These are phyloP conservation scores for Ylistrum balloti DNA, from an alignment of 1,140 invertebrate species.

Conservation along the genomic window DNA sequence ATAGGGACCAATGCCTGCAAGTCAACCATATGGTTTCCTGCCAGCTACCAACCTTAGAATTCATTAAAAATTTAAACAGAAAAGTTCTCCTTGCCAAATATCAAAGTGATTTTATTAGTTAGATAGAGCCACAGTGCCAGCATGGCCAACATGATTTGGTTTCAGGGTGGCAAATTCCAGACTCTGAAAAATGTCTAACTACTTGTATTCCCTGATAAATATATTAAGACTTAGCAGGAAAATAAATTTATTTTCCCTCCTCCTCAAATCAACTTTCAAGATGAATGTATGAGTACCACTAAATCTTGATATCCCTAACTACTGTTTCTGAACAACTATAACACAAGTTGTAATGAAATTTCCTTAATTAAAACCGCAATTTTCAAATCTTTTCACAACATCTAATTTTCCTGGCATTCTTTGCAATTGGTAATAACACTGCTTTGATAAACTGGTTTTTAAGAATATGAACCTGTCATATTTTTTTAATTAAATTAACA, in stretches of 20 bases:
- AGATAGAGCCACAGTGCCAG: neutral
- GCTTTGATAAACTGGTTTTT: neutral
- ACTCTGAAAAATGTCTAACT: neutral
- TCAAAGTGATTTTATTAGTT: conserved; percentile 17
- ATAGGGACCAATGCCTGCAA: neutral
- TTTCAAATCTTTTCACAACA: neutral
- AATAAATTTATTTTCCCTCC: neutral
- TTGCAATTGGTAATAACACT: neutral
- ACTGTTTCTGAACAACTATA: too few relatives aligned
- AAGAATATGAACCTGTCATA: neutral
- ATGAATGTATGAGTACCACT: neutral
- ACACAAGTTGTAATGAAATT: neutral
- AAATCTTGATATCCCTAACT: too few relatives aligned
- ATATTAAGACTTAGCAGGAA: neutral
- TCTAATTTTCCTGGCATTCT: neutral
- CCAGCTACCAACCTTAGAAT: conserved; percentile 4
- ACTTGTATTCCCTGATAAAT: neutral
- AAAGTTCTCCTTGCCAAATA: conserved; percentile 38
- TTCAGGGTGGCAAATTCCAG: conserved; percentile 28
- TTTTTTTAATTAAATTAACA: conserved; percentile 14
- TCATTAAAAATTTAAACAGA: conserved; percentile 40
- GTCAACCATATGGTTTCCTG: conserved; percentile 4
- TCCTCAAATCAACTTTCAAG: neutral
- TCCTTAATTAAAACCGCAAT: neutral
- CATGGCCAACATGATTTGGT: conserved; percentile 15